Base-by-base conservation (phyloP, 2,888 invertebrate species). In the Deilephila elpenor region DNA sequence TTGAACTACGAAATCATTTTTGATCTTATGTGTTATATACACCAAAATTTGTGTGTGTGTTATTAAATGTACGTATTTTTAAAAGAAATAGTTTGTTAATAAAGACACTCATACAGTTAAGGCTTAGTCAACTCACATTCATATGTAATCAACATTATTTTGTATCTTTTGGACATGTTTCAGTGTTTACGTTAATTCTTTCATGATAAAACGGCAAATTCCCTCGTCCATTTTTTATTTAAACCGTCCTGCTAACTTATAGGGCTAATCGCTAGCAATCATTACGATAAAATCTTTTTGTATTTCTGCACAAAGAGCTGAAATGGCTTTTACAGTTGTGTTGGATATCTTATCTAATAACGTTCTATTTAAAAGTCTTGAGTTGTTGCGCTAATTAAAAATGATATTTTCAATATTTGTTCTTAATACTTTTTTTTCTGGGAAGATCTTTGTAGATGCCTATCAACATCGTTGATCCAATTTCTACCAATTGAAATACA, bases 241-340 rank as follows among this genome's bases (percentile, higher is more conserved):
- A 82, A 77, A 83, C 82, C 75, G 73, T 82, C 79, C 77, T 74
- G 73, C 75, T 77, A 81, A 82, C 80, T 86, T 83, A 82, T 83
- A 8, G 80, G 82, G 82, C 84, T 86, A 87, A 87, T 88, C 84
- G 83, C 81, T 76, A 78, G 78, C 80, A 78, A 84, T 84, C 83
- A 76, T 82, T 81, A 76, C 83, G 85, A 86, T 86, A 84, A 83
- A 84, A 88, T 88, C 88, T 89, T 87, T 87, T 88, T 89, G 87
- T 88, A 83, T 83, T 84, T 76, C 76, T 78, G 81, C 81, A 86
- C 86, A 87, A 89, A 87, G 84, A 85, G 75, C 79, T 78, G 82
- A 80, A 86, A 86, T 87, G 81, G 84, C 83, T 86, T 84, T 78
- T 44, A 83, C 84, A 83, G 85, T 86, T 84, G 79, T 76, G 77